Base-by-base conservation (phyloP, 2,113 vertebrate genomes). In the Erpornis zantholeuca region DNA sequence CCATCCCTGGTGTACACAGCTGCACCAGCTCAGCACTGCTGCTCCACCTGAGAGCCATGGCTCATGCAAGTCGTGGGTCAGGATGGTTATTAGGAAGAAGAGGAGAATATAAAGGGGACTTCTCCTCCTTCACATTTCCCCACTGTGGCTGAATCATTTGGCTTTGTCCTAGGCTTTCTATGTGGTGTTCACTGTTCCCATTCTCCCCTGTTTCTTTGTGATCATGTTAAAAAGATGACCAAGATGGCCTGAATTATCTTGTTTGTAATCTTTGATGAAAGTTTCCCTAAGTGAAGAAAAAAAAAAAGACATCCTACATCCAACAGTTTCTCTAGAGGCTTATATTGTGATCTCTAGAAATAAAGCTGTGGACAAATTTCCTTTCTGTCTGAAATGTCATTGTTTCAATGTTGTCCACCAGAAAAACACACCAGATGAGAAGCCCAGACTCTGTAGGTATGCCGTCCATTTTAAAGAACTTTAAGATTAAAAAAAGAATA, bases 51-150 rank as follows among this genome's bases (percentile, higher is more conserved):
- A 82, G 49, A 82, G 47, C 61, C 53, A 25, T 3, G 35, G 64
- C 20, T 77, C 12, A 3, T n/a, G 28, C 53, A 45, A 38, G 61
- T 24, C 14, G 5, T 29, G 44, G n/a, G 36, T 11, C 1, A 6
- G 33, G 21, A 40, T 12, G 24, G 22, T 36, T 40, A 23, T 28
- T 49, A 19, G 25, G 28, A 86, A 40, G 12, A 76, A 54, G 20
- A 60, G 24, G 10, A 82, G 89, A 82, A 38, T 20, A 35, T 3
- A 49, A 53, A 21, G 11, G 8, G 4, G 12, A 29, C 16, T 53
- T 63, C 77, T 68, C 19, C 7, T 78, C 31, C 20, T 69, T 44
- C 0, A 0, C 2, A 0, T 63, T 76, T 20, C 42, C 11, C 36
- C 18, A 3, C 22, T 2, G 0, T 6, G 17, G 15, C 27, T 47